Evolutionary conservation across 1,140 invertebrate genomes (phyloP).

Genomic region (Pectinophora gossypiella): DNA sequence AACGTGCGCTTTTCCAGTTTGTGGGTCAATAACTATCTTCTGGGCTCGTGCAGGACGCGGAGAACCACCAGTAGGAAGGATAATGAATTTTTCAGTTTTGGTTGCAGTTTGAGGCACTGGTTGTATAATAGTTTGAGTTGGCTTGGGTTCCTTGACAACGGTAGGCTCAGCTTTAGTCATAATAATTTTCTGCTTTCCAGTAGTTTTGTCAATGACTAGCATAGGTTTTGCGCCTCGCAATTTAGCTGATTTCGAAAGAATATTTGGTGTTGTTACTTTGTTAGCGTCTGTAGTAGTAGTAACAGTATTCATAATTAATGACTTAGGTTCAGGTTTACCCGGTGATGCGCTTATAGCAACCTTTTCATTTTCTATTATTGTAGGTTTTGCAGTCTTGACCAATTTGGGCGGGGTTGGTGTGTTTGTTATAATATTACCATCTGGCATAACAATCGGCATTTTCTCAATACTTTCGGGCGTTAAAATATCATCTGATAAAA

Average conservation of each 20-base stretch:
- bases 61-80: conserved; percentile 74
- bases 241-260: conserved; percentile 70
- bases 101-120: conserved; percentile 42
- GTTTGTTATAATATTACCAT: conserved; percentile 66
- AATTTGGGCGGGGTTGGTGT: conserved; percentile 37
- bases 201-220: conserved; percentile 65
- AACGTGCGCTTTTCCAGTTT: conserved; percentile 65
- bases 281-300: conserved; percentile 43
- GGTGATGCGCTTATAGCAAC: conserved; percentile 26
- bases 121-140: conserved; percentile 34
- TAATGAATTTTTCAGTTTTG: conserved; percentile 78
- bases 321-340: conserved; percentile 56
- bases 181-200: conserved; percentile 67
- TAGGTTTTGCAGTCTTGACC: conserved; percentile 49
- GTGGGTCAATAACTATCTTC: conserved; percentile 69
- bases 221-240: conserved; percentile 60
- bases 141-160: conserved; percentile 52
- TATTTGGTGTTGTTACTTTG: conserved; percentile 67
- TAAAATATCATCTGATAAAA: conserved; percentile 80
- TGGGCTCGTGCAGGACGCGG: conserved; percentile 48
- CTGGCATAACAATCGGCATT: conserved; percentile 80
- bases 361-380: conserved; percentile 45
- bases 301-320: conserved; percentile 48
- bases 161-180: conserved; percentile 50
- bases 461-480: conserved; percentile 76